A percentile compares a stretch with the other conserved stretches of the same genome.
Conservation (phyloP, 2,888 invertebrate genomes). For the Cloeon dipterum region DNA sequence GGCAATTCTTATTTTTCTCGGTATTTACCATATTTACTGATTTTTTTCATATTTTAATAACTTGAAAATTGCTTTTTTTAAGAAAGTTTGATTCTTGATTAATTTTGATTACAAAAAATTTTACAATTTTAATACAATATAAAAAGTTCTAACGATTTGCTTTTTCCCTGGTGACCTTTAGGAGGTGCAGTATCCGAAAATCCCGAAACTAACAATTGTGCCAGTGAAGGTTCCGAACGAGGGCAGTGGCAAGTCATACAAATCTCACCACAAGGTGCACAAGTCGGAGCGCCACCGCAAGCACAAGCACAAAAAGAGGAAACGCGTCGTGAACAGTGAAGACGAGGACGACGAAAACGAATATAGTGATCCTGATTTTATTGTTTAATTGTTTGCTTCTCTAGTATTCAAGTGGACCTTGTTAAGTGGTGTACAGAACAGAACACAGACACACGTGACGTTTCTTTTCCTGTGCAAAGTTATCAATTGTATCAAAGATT, state of each 20-base stretch:
- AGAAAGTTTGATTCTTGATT: too few species aligned
- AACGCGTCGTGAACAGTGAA: constrained; percentile 34
- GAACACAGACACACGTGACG: too few species aligned
- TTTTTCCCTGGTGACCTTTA: too few species aligned
- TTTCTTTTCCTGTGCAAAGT: background rate
- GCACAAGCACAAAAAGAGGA: constrained; percentile 27
- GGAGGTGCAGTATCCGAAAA: constrained; percentile 21
- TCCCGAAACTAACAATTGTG: constrained; percentile 25
- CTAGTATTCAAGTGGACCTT: background rate
- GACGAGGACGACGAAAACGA: constrained; percentile 14
- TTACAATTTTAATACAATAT: too few species aligned
- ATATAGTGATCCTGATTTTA: constrained; percentile 30
- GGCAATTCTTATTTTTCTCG: too few species aligned
- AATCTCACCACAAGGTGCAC: constrained; percentile 17
- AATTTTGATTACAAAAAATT: too few species aligned
- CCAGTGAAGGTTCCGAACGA: constrained; percentile 13
- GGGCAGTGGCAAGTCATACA: constrained; percentile 13
- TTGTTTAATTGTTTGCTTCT: constrained; percentile 5
- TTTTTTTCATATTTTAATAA: constrained; percentile 2
- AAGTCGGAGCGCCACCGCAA: constrained; percentile 20
- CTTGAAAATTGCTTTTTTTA: too few species aligned
- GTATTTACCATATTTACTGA: too few species aligned
- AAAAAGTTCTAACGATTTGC: too few species aligned
- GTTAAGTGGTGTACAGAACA: background rate
- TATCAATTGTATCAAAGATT: background rate